phyloP scores from a whole-genome alignment of 2,797 vertebrate genomes.

The Thripadectes ignobilis region DNA sequence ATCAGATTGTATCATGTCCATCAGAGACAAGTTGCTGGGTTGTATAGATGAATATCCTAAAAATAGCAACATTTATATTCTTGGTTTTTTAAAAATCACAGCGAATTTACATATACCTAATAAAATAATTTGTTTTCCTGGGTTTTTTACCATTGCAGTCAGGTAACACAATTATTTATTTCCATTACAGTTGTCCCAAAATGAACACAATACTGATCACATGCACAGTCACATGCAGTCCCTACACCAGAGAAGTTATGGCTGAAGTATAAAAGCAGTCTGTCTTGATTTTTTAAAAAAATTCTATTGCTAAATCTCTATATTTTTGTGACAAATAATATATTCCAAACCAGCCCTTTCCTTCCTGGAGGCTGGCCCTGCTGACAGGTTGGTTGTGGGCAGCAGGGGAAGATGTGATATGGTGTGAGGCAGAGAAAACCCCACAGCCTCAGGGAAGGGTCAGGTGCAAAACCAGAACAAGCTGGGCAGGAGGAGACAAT shows the following conservation, averaged over 20 bases:
- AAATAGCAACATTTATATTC: not conserved
- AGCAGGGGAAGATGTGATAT: not conserved
- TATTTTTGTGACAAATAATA: not conserved
- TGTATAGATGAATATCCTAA: not conserved
- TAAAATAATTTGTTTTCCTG: not conserved
- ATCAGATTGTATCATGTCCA: not conserved
- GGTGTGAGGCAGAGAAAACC: not conserved
- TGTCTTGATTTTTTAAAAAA: not conserved
- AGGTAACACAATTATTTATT: not conserved
- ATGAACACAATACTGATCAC: not conserved
- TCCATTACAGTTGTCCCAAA: not conserved
- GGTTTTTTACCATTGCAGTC: not conserved
- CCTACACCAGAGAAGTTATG: not conserved
- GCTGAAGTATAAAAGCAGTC: not conserved
- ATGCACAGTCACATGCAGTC: not conserved
- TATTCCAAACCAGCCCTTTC: not conserved
- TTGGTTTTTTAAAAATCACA: not conserved
- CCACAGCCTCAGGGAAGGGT: not conserved
- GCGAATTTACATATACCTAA: not conserved
- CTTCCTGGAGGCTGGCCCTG: not conserved
- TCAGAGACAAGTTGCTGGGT: not conserved
- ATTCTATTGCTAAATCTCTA: not conserved
- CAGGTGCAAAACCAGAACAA: not conserved
- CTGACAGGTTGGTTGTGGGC: not conserved
- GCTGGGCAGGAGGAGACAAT: not conserved